Conservation (phyloP, 2,888 invertebrate species). For the Lithophane semibrunnea region DNA sequence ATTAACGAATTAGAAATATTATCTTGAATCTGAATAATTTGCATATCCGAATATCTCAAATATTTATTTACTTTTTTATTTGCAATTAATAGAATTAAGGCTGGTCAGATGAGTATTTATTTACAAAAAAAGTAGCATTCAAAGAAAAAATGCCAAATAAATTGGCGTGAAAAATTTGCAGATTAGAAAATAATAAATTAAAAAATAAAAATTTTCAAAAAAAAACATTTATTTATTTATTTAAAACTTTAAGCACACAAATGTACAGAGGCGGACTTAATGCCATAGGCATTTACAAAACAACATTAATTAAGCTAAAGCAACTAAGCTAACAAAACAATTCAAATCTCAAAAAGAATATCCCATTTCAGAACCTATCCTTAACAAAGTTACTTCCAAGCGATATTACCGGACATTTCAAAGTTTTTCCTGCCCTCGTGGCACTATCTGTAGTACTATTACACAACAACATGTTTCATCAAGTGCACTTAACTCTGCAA, state of each 20-base stretch:
- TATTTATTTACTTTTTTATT: not conserved
- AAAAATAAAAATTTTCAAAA: no score
- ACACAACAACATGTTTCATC: constrained; percentile 27
- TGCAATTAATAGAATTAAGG: not conserved
- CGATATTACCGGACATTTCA: not conserved
- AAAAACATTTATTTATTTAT: not conserved
- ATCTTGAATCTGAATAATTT: not conserved
- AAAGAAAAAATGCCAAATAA: no score
- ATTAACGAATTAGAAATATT: not conserved
- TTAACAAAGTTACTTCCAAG: not conserved
- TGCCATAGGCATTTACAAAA: no score
- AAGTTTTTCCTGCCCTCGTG: constrained; percentile 8
- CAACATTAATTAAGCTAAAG: not conserved
- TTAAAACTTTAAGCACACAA: no score
- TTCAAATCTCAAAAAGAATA: not conserved
- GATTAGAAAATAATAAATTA: not conserved
- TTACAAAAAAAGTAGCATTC: not conserved
- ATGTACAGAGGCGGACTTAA: no score
- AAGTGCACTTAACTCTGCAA: constrained; percentile 60
- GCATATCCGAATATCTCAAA: no score
- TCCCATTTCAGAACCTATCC: not conserved
- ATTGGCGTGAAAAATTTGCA: not conserved
- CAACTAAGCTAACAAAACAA: not conserved
- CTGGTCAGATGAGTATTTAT: not conserved
- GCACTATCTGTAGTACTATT: not conserved